Evolutionary conservation across 2,888 invertebrate genomes (phyloP), one percentile per base, ranked within the genome.

Genomic region (Byasa hedistus): DNA sequence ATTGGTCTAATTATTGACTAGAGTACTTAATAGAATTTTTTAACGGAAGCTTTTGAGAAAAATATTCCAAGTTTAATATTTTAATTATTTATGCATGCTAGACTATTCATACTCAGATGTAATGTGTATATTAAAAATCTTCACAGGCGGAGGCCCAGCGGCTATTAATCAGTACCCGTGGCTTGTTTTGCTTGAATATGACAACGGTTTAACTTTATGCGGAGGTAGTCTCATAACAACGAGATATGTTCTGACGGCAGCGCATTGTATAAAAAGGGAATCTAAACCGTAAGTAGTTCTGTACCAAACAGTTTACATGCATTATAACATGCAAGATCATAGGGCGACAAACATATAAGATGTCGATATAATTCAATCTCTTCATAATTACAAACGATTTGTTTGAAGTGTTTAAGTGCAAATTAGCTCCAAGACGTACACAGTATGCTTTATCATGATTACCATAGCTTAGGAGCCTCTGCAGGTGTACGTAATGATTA

Each of bases 151-250:
- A 2, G 75, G 79, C 0, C 74, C 79, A 65, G 85, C 92, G 4
- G 68, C 64, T 0, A 68, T 92, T 3, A 89, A 87, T 23, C 91
- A 92, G 73, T 92, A 85, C 73, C 92, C 92, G 2, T 92, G 92
- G 92, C 78, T 91, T 78, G 91, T 82, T 0, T 75, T 91, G 61
- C 71, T 92, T 19, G 76, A 86, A 62, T 91, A 91, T 71, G 69
- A 64, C 2, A 61, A 61, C 1, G 65, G 63, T 0, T 12, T n/a
- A 1, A 69, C 70, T 54, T 72, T 79, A 2, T 92, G 92, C 73
- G 90, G 87, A 8, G 91, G 88, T 2, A 76, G 83, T 23, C 76
- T 92, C 7, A 89, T 92, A 64, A 87, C 82, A 61, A 69, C 75
- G 3, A 76, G 80, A 78, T 91, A 89, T 69, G 81, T 91, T 10